Evolutionary conservation across 2,113 vertebrate genomes (phyloP).

Genomic region (Nesoenas mayeri): DNA sequence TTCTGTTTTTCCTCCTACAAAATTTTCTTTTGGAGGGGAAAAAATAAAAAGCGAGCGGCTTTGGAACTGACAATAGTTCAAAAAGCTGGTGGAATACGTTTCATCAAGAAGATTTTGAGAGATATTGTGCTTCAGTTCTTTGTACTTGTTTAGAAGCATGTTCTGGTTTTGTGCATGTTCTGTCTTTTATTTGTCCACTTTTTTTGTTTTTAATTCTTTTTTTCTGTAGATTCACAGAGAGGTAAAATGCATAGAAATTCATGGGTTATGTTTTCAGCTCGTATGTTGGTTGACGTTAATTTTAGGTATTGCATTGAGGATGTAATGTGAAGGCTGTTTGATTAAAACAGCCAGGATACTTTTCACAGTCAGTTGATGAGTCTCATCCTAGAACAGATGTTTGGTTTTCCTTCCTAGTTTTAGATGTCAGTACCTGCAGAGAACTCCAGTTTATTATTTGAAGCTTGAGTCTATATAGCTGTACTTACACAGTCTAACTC

Average conservation of each 20-base stretch:
- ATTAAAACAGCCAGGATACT: background rate
- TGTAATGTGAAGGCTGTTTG: background rate
- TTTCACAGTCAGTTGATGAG: background rate
- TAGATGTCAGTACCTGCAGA: background rate
- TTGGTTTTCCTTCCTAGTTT: background rate
- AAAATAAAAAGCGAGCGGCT: background rate
- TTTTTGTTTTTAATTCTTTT: background rate
- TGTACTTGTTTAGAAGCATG: background rate
- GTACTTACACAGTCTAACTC: background rate
- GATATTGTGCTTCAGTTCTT: background rate
- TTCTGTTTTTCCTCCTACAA: background rate
- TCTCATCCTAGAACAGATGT: background rate
- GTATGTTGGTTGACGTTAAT: background rate
- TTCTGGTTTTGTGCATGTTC: background rate
- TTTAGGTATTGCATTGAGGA: background rate
- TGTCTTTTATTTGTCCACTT: background rate
- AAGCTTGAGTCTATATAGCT: rapidly evolving
- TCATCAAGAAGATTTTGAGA: background rate
- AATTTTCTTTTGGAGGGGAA: background rate
- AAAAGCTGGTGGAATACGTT: background rate
- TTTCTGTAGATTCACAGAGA: background rate
- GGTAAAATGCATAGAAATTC: background rate
- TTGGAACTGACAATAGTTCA: background rate
- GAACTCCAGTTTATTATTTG: background rate
- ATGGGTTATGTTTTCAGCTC: background rate